Evolutionary conservation across 2,797 vertebrate genomes (phyloP).

Genomic region (Columba guinea): DNA sequence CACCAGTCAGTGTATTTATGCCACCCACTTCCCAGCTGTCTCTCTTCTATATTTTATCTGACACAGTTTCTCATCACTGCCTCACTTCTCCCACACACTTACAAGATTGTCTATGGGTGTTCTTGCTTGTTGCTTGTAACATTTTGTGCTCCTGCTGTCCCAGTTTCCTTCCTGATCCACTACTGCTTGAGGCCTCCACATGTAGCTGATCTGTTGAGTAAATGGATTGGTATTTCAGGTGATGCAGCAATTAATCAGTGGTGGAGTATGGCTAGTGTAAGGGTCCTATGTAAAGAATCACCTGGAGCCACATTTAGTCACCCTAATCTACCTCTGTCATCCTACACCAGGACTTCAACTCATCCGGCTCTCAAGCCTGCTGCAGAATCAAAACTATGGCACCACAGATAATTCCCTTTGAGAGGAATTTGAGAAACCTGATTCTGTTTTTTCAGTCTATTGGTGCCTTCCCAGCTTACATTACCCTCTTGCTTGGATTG

Average conservation of each 20-base stretch:
- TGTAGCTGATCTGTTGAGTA: neutral
- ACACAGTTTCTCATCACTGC: neutral
- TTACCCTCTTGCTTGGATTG: conserved; percentile 7
- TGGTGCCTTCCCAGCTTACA: neutral
- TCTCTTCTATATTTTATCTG: neutral
- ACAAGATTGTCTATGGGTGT: neutral
- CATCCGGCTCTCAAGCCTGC: neutral
- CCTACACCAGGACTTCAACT: neutral
- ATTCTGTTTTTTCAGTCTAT: conserved; percentile 2
- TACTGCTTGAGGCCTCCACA: neutral
- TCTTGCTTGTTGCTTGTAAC: neutral
- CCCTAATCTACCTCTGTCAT: neutral
- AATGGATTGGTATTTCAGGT: neutral
- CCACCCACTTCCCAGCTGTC: neutral
- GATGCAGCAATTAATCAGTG: neutral
- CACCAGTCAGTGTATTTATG: neutral
- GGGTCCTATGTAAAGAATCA: neutral
- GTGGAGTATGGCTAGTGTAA: neutral
- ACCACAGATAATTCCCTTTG: neutral
- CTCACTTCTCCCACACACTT: neutral
- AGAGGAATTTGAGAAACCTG: neutral
- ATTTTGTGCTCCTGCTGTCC: neutral
- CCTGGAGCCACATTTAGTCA: neutral
- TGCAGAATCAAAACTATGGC: neutral
- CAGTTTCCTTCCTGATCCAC: neutral